Conservation (phyloP, 2,888 invertebrate genomes). For the Drosophila ochracea region DNA sequence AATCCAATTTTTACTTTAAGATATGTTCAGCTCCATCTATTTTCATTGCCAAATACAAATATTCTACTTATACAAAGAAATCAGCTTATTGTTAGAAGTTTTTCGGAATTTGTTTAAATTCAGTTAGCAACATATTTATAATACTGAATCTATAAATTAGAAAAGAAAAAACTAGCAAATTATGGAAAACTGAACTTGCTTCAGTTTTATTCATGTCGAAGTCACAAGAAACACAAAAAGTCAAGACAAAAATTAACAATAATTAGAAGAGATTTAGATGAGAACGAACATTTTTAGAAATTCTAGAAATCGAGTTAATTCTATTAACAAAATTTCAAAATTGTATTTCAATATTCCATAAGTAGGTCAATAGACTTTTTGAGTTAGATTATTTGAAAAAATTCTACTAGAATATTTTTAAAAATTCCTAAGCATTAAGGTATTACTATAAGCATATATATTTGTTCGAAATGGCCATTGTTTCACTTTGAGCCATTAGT, state of each 20-base stretch:
- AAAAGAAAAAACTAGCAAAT: not conserved
- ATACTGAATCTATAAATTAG: not conserved
- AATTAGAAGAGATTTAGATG: not conserved
- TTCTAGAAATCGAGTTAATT: not conserved
- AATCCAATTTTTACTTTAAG: not conserved
- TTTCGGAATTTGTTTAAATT: not conserved
- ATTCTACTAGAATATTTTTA: conserved; percentile 31
- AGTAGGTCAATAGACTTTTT: conserved; percentile 34
- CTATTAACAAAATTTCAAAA: not conserved
- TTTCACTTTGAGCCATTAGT: conserved; percentile 14
- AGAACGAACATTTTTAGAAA: not conserved
- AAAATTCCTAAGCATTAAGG: conserved; percentile 14
- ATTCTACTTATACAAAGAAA: not conserved
- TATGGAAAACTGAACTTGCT: too few relatives aligned
- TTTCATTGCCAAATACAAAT: not conserved
- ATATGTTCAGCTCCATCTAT: not conserved
- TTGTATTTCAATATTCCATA: not conserved
- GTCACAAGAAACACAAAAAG: not conserved
- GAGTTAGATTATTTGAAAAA: conserved; percentile 11
- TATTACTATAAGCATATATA: conserved; percentile 12
- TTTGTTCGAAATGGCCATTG: conserved; percentile 12
- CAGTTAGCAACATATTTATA: not conserved
- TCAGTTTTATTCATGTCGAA: not conserved
- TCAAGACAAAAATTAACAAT: not conserved
- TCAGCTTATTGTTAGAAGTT: not conserved